These are phyloP conservation scores for Probaryconus sp. DNA, from an alignment of 1,140 invertebrate species.

Conservation along the genomic window DNA sequence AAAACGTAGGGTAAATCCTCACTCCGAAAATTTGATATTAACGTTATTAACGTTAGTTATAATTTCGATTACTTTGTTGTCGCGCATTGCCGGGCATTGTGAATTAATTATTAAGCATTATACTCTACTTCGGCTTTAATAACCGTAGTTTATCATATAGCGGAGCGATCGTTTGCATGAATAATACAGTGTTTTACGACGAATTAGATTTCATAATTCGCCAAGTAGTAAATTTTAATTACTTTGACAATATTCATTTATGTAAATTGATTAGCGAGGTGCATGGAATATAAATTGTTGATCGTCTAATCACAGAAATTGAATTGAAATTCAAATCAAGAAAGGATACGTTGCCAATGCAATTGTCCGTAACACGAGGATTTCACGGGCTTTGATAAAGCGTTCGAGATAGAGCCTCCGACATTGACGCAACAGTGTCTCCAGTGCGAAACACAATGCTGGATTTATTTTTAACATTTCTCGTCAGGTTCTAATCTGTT, in stretches of 20 bases:
- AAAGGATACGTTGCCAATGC: slow-evolving; percentile 11
- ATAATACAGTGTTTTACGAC: slow-evolving; percentile 40
- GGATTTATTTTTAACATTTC: too few species aligned
- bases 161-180: slow-evolving; percentile 32
- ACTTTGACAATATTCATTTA: slow-evolving; percentile 31
- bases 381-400: not conserved
- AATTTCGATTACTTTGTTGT: too few species aligned
- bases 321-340: slow-evolving; percentile 34
- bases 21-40: too few species aligned
- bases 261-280: slow-evolving; percentile 33
- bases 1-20: too few species aligned
- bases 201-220: slow-evolving; percentile 45
- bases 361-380: slow-evolving; percentile 19
- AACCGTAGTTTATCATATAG: slow-evolving; percentile 30
- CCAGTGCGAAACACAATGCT: too few species aligned
- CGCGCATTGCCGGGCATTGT: slow-evolving; percentile 1
- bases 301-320: slow-evolving; percentile 29
- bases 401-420: not conserved
- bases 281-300: slow-evolving; percentile 29
- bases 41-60: too few species aligned
- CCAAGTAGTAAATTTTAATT: slow-evolving; percentile 40
- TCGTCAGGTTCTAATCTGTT: too few species aligned
- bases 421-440: not conserved
- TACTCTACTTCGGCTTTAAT: slow-evolving; percentile 15
- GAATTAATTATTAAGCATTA: slow-evolving; percentile 38